Evolutionary conservation across 2,888 invertebrate genomes (phyloP), one percentile per base, ranked within the genome.

Genomic region (Rhingia campestris): DNA sequence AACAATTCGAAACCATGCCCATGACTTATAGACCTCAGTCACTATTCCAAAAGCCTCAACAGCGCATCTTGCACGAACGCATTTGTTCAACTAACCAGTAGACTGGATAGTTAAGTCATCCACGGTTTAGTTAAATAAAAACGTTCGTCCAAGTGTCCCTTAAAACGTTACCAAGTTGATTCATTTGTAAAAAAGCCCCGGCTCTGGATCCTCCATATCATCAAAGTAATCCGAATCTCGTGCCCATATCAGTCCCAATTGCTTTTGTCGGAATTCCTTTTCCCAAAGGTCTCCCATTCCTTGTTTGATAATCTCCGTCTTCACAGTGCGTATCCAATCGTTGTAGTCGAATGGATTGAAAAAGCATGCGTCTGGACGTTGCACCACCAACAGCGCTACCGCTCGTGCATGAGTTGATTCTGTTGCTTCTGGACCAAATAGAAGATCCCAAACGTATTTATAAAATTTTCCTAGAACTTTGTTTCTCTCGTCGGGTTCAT

Each of bases 341-440:
- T 91, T 91, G 63, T 89, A 91, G 4, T 86, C 87, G 86, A 86
- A 88, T 0, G 91, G 90, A 4, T 86, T 87, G 63, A 87, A 87
- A 56, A 88, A 89, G 69, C 89, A 87, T 1, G 91, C 90, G 75
- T 91, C 89, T 3, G 94, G 94, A 41, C 88, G 89, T 66, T 89
- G 87, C 37, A 87, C 88, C 3, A 86, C 84, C 4, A 90, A 70
- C 22, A 91, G 63, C 0, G 88, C 88, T 4, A 81, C 81, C 0
- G 91, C 91, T 79, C 10, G 81, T 22, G 61, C 75, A 33, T 86
- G 86, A 70, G 87, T 86, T 45, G 86, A 87, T 47, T 12, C 1
- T 3, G 51, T 54, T 1, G 81, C 43, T 6, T 81, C 54, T 5
- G 56, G 47, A 3, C 66, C 79, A 53, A 90, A 91, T 3, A 90